These are phyloP conservation scores for Parauchenoglanis punctatus DNA, from an alignment of 2,797 vertebrate genomes.

Conservation along the genomic window DNA sequence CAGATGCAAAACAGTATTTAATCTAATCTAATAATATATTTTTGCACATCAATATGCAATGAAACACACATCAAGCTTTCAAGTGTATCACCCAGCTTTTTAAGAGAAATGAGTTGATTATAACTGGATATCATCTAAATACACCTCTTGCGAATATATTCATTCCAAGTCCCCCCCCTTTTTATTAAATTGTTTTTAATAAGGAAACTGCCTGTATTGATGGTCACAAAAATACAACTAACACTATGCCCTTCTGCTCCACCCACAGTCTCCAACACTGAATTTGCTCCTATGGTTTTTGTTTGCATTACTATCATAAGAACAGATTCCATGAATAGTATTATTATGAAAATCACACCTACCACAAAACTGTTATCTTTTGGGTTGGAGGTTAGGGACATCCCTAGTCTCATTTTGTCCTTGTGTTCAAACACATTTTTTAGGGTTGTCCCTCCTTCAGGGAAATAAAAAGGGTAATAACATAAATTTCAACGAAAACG, in stretches of 20 bases:
- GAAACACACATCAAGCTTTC: background rate
- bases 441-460: constrained; percentile 82
- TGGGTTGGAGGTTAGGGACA: constrained; percentile 88
- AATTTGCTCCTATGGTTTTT: background rate
- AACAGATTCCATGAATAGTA: background rate
- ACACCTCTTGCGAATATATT: background rate
- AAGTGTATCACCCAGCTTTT: background rate
- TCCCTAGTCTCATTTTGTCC: constrained; percentile 90
- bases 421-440: constrained; percentile 89
- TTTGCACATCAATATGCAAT: background rate
- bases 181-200: background rate
- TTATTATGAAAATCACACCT: constrained; percentile 60
- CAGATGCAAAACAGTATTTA: background rate
- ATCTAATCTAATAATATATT: background rate
- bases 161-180: background rate
- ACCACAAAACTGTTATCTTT: constrained; percentile 92
- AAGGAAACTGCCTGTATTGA: too few relatives aligned
- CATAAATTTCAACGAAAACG: background rate
- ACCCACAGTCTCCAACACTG: background rate
- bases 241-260: background rate
- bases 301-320: background rate
- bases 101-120: background rate
- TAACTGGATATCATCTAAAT: background rate
- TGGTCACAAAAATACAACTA: background rate
- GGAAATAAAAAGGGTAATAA: background rate